Base-by-base conservation (phyloP, 1,140 invertebrate species). In the Cyclina sinensis region DNA sequence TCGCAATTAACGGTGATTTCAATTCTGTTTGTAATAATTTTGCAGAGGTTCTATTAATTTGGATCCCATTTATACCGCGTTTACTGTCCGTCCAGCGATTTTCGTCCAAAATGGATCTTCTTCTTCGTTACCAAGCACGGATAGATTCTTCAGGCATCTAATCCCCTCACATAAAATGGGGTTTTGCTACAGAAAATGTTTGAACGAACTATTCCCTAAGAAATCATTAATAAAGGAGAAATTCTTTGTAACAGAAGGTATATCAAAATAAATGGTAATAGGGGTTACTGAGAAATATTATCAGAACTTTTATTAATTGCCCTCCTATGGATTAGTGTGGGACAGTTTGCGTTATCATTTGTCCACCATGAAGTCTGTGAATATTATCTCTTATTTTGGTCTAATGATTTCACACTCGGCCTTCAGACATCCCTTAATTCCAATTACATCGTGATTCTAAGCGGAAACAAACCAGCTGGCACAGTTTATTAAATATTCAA, bases 11-110 rank as follows among this genome's bases (percentile, higher is more conserved):
- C 70, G 85, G 85, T 87, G 76, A 87, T 87, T 87, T 80, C 85
- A 51, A 87, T 87, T 87, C 85, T 87, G 85, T 87, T 87, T 87
- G 85, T 80, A 87, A 87, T 80, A 87, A 79, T 87, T 78, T 87
- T 57, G 32, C 74, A 78, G 73, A 87, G 32, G 51, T 87, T 87
- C 85, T 87, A 87, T 87, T 87, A 87, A 87, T 87, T 87, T 39
- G 48, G 85, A 87, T 79, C 85, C 85, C 54, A 76, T 87, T 87
- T 80, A 78, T 79, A 78, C 65, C 51, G 18, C 70, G 78, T 87
- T 87, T 80, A 80, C 76, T 59, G 57, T 51, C 35, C 43, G 30
- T 14, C 57, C 32, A n/a, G 12, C 74, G 35, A 79, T 87, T 87
- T 78, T 80, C 70, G 54, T 54, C 74, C 46, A 27, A 7, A 30